Percentiles rank a stretch among this genome's conserved stretches.
These are phyloP conservation scores for Periphyllus acericola DNA, from an alignment of 2,888 invertebrate genomes.

Conservation along the genomic window DNA sequence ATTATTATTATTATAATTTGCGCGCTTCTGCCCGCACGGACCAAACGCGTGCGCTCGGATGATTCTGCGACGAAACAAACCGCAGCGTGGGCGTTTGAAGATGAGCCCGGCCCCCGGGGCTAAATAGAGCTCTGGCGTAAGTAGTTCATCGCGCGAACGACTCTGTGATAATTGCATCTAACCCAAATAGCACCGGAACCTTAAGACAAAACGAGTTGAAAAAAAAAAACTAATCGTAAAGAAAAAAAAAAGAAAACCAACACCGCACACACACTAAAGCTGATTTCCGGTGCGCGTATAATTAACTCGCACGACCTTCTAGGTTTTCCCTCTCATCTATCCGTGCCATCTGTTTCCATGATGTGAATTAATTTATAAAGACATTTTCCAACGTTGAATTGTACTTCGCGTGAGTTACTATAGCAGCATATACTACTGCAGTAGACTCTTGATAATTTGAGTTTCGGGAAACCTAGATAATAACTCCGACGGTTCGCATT, in stretches of 20 bases:
- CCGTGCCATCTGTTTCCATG: background rate
- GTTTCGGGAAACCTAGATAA: too few relatives aligned
- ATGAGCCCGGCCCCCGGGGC: background rate
- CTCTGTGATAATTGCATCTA: slow-evolving; percentile 17
- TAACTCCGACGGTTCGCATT: too few relatives aligned
- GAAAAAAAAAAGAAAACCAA: background rate
- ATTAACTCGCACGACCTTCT: background rate
- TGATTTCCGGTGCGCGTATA: background rate
- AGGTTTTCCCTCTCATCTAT: background rate
- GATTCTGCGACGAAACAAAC: background rate
- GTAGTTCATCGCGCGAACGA: slow-evolving; percentile 20
- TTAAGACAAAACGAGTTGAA: background rate
- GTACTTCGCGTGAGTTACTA: background rate
- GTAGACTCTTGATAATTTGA: too few relatives aligned
- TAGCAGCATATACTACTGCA: too few relatives aligned
- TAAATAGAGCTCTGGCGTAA: background rate
- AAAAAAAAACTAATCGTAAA: background rate
- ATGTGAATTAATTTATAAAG: background rate
- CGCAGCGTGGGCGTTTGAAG: background rate
- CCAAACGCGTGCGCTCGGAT: background rate
- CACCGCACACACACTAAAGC: too few relatives aligned
- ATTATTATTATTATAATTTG: too few relatives aligned
- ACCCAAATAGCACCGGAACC: slow-evolving; percentile 50
- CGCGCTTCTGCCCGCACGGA: too few relatives aligned
- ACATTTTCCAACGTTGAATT: background rate